Conservation (phyloP, 2,888 invertebrate genomes). For the Parthenolecanium corni region DNA sequence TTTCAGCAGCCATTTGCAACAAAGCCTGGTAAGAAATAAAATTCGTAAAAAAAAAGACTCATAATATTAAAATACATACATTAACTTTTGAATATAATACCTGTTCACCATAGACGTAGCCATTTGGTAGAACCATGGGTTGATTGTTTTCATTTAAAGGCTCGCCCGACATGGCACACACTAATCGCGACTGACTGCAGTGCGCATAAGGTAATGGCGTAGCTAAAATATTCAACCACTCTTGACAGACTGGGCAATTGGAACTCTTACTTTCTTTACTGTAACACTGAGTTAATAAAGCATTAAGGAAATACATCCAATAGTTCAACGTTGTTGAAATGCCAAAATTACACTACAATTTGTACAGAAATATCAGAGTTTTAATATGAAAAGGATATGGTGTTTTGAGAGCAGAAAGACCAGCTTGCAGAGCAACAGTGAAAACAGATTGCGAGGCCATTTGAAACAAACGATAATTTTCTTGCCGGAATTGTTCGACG, state of each 20-base stretch:
- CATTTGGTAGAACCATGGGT: slow-evolving; percentile 97
- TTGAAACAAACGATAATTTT: slow-evolving; percentile 90
- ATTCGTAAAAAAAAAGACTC: neutral
- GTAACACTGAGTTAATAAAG: slow-evolving; percentile 53
- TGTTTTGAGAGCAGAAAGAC: slow-evolving; percentile 88
- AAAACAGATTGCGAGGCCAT: slow-evolving; percentile 82
- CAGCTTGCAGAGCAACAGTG: slow-evolving; percentile 82
- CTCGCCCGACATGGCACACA: slow-evolving; percentile 79
- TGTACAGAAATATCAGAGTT: neutral
- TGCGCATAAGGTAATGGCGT: slow-evolving; percentile 83
- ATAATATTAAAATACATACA: neutral
- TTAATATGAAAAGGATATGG: slow-evolving; percentile 52
- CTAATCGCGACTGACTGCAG: slow-evolving; percentile 87
- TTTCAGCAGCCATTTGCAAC: slow-evolving; percentile 76
- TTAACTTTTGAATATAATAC: slow-evolving; percentile 41
- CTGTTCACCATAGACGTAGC: slow-evolving; percentile 90
- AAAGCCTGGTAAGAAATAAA: slow-evolving; percentile 53
- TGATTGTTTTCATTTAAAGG: slow-evolving; percentile 95
- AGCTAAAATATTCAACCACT: slow-evolving; percentile 76
- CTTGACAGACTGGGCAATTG: slow-evolving; percentile 86
- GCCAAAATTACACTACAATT: neutral
- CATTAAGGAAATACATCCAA: neutral
- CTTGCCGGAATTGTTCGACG: slow-evolving; percentile 80
- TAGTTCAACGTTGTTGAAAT: neutral
- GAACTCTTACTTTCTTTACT: slow-evolving; percentile 57